phyloP scores from a whole-genome alignment of 2,888 invertebrate species.

The Acleris sparsana region DNA sequence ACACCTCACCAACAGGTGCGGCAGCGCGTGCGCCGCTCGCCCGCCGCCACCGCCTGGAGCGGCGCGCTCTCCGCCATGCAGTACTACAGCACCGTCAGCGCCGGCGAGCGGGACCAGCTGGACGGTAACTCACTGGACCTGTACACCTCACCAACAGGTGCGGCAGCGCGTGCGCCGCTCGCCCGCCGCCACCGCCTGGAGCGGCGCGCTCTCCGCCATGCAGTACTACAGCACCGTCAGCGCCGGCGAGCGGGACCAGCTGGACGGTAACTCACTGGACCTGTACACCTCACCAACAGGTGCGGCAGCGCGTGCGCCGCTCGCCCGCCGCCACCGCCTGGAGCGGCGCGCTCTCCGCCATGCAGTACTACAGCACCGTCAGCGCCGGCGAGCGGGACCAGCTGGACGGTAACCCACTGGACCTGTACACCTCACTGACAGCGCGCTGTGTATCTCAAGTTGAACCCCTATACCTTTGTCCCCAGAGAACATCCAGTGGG shows the following conservation, averaged over 20 bases:
- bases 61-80: constrained; percentile 97
- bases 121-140: constrained; percentile 63
- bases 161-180: constrained; percentile 95
- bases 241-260: constrained; percentile 88
- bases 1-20: constrained; percentile 84
- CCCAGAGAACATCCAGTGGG: constrained; percentile 96
- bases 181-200: constrained; percentile 94
- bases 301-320: constrained; percentile 95
- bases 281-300: constrained; percentile 67
- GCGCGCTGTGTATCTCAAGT: no score
- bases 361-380: constrained; percentile 99
- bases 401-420: constrained; percentile 73
- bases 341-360: constrained; percentile 95
- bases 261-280: constrained; percentile 71
- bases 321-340: constrained; percentile 94
- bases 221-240: constrained; percentile 99
- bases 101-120: constrained; percentile 87
- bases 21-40: constrained; percentile 93
- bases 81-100: constrained; percentile 99
- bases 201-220: constrained; percentile 95
- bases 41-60: constrained; percentile 95
- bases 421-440: no score
- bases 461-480: neutral
- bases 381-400: constrained; percentile 90
- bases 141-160: constrained; percentile 79